Conservation (phyloP, 2,888 invertebrate genomes). For the Epirrita christyi region DNA sequence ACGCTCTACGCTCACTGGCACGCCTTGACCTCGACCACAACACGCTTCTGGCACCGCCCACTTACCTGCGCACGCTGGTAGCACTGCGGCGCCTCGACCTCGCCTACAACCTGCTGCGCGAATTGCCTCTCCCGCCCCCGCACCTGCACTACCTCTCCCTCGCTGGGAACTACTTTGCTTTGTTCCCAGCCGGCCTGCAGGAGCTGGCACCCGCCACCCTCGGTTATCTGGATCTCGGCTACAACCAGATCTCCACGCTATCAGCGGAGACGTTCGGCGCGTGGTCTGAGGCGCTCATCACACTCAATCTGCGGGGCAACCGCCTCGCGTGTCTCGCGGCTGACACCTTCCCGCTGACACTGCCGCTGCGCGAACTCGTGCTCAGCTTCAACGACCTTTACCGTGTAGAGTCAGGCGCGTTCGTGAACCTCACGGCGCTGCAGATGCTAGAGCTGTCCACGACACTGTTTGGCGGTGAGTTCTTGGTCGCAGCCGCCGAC, state of each 20-base stretch:
- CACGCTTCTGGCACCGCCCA: slow-evolving; percentile 86
- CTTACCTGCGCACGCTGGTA: slow-evolving; percentile 84
- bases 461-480: slow-evolving; percentile 88
- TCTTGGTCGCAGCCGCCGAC: slow-evolving; percentile 87
- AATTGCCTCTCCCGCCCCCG: slow-evolving; percentile 79
- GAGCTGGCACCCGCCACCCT: slow-evolving; percentile 86
- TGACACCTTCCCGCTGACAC: slow-evolving; percentile 88
- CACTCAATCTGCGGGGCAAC: slow-evolving; percentile 91
- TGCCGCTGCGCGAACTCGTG: slow-evolving; percentile 91
- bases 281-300: slow-evolving; percentile 90
- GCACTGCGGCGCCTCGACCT: slow-evolving; percentile 89
- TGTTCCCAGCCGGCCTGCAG: slow-evolving; percentile 87
- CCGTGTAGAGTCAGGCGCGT: slow-evolving; percentile 87
- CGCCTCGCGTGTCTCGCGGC: slow-evolving; percentile 86
- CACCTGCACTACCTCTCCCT: slow-evolving; percentile 88
- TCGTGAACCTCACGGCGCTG: slow-evolving; percentile 88
- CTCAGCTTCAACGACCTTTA: slow-evolving; percentile 94
- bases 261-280: slow-evolving; percentile 87
- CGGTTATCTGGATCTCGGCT: slow-evolving; percentile 90
- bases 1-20: slow-evolving; percentile 83
- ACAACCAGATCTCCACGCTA: slow-evolving; percentile 90
- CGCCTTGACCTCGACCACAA: slow-evolving; percentile 91
- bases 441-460: slow-evolving; percentile 93
- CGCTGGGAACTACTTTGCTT: slow-evolving; percentile 88
- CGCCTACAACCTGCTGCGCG: slow-evolving; percentile 89